Evolutionary conservation across 1,140 invertebrate genomes (phyloP).

Genomic region (Zaprionus tsacasi): DNA sequence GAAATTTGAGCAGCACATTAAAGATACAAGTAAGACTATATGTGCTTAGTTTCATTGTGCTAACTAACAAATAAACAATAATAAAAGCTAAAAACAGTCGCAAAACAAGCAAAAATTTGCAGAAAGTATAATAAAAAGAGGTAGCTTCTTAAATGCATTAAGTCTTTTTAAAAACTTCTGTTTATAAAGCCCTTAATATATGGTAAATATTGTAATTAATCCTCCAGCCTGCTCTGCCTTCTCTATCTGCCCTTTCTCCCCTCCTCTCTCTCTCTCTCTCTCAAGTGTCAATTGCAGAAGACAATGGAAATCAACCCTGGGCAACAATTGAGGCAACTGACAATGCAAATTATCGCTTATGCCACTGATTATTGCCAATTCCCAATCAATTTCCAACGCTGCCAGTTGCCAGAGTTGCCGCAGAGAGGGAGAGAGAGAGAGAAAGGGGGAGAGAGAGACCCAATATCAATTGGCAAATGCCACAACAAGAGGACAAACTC

Average conservation of each 20-base stretch:
- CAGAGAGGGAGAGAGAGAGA: not conserved
- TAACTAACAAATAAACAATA: too few species aligned
- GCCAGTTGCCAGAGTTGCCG: slow-evolving; percentile 11
- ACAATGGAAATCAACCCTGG: slow-evolving; percentile 29
- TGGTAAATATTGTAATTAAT: not conserved
- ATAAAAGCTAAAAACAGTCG: too few species aligned
- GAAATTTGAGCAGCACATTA: too few species aligned
- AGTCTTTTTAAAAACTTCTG: too few species aligned
- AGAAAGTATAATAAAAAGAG: too few species aligned
- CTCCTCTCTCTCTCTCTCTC: not conserved
- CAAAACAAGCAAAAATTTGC: too few species aligned
- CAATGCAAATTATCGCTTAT: slow-evolving; percentile 77
- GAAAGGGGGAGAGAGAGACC: slow-evolving; percentile 18
- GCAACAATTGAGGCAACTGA: slow-evolving; percentile 39
- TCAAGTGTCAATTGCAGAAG: slow-evolving; percentile 10
- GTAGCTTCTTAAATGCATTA: too few species aligned
- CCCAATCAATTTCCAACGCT: slow-evolving; percentile 62
- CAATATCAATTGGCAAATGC: slow-evolving; percentile 38
- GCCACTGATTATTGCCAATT: slow-evolving; percentile 76
- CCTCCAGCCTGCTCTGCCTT: too few species aligned
- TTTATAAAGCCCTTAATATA: too few species aligned
- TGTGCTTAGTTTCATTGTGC: too few species aligned
- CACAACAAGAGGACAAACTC: slow-evolving; percentile 14
- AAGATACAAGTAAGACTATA: too few species aligned
- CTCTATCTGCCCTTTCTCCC: not conserved